Conservation (phyloP, 2,113 vertebrate species). For the Ardeotis arabs region DNA sequence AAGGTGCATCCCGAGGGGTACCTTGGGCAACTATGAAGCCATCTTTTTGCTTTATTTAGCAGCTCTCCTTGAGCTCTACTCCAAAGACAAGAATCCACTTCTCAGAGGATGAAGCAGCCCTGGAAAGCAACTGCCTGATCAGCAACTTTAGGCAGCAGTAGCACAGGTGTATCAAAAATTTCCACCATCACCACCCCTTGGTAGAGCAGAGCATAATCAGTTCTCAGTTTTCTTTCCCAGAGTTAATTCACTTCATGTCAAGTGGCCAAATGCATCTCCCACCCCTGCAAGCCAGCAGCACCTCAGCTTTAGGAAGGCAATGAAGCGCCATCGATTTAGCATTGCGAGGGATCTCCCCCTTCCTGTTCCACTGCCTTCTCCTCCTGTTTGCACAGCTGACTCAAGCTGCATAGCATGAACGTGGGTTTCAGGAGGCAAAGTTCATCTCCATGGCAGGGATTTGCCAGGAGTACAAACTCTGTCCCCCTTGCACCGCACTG, state of each 20-base stretch:
- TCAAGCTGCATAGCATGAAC: accelerated
- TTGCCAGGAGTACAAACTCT: neutral
- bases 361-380: neutral
- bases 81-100: neutral
- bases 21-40: neutral
- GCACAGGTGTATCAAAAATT: neutral
- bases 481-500: neutral
- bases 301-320: neutral
- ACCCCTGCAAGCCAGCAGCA: neutral
- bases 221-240: neutral
- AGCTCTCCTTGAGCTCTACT: neutral
- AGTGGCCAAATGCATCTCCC: neutral
- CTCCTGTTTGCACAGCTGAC: neutral
- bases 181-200: neutral
- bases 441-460: neutral
- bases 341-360: neutral
- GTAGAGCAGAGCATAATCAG: neutral
- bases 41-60: neutral
- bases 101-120: neutral
- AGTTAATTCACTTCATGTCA: neutral
- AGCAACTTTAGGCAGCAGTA: neutral
- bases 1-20: neutral
- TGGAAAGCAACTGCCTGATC: neutral
- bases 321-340: neutral
- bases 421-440: neutral